Base-by-base conservation (phyloP, 2,888 invertebrate species). In the Dascillus cervinus region DNA sequence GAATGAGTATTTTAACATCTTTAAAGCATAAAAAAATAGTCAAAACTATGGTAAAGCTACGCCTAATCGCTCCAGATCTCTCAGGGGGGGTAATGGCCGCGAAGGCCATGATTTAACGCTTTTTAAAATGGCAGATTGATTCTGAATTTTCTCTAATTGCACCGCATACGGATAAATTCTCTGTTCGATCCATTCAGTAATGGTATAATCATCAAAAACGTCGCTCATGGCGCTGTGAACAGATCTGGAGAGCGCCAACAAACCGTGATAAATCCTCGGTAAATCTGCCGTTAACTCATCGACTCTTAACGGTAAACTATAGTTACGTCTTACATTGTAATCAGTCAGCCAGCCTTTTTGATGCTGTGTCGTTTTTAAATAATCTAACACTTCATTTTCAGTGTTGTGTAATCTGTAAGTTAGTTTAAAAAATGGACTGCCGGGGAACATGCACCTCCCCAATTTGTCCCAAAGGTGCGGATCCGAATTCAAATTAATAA, bases 321-420 rank as follows among this genome's bases (percentile, higher is more conserved):
- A 82, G 52, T 78, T 77, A 47, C 76, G 73, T n/a, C 73, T 64
- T 3, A 79, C 66, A 54, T 81, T 80, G 56, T 80, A 83, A 14
- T 73, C 70, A 11, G 81, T 79, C 68, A 84, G 69, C 82, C 82
- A 83, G 14, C 79, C 66, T 48, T 60, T 64, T 13, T 59, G 52
- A 21, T 53, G 50, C 4, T 52, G 53, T 1, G 58, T 60, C 6
- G 52, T 39, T 31, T 58, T 61, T 5, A 66, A 35, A 39, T 58
- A 67, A 11, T 67, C 65, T 15, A 58, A 55, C 1, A 60, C 63
- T 46, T 70, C 69, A 15, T 50, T 46, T 44, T 67, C 65, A 2
- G 62, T 56, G 12, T 59, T 56, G 37, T 66, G 63, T 15, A 70
- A 50, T 10, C 68, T 55, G 39, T 65, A 66, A 11, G 67, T 68